These are phyloP conservation scores for Colletes gigas DNA, from an alignment of 1,140 invertebrate species.

Conservation along the genomic window DNA sequence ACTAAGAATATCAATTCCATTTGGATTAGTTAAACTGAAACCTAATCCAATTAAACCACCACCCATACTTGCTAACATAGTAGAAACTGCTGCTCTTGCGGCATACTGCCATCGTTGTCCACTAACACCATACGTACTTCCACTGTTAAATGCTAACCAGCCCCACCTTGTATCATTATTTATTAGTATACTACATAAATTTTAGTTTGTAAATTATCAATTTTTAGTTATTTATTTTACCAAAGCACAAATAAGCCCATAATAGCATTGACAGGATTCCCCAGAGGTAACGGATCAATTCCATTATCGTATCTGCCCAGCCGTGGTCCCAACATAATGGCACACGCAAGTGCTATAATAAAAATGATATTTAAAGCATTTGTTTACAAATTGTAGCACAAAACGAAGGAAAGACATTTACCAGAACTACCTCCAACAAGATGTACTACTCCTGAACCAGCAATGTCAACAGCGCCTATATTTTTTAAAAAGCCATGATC, in stretches of 20 bases:
- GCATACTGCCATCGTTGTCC: constrained; percentile 93
- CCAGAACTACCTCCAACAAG: constrained; percentile 86
- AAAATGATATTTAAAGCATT: constrained; percentile 12
- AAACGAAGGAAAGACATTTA: constrained; percentile 30
- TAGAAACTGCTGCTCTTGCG: constrained; percentile 93
- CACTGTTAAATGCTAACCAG: constrained; percentile 96
- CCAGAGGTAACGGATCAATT: constrained; percentile 88
- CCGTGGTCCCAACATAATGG: constrained; percentile 93
- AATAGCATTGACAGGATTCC: constrained; percentile 94
- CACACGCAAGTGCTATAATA: constrained; percentile 89
- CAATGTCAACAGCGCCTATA: constrained; percentile 93
- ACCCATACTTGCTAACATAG: constrained; percentile 93
- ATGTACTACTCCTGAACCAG: constrained; percentile 95
- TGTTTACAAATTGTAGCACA: neutral
- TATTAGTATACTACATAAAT: constrained; percentile 2
- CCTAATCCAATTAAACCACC: constrained; percentile 90
- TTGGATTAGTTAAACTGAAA: constrained; percentile 85
- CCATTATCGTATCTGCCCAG: constrained; percentile 92
- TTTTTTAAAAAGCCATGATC: constrained; percentile 91
- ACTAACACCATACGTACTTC: constrained; percentile 90
- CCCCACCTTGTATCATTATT: constrained; percentile 84
- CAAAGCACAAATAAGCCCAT: constrained; percentile 96
- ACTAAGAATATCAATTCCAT: constrained; percentile 90
- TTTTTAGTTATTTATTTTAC: constrained; percentile 72
- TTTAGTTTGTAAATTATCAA: neutral